Percentiles rank a stretch among this genome's conserved stretches.
Conservation (phyloP, 2,888 invertebrate genomes). For the Ecliptopera silaceata region DNA sequence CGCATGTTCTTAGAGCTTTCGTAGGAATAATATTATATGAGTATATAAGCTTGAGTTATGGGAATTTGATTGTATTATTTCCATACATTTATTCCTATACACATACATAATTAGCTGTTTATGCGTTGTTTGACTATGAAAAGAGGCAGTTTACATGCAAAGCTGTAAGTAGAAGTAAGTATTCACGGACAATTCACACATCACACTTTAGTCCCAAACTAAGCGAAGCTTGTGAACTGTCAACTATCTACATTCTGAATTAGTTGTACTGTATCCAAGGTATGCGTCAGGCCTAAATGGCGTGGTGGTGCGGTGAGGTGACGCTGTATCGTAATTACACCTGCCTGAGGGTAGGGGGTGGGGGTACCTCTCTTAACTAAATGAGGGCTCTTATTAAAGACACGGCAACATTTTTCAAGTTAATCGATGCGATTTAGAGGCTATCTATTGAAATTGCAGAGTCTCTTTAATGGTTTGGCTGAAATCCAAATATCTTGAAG, state of each 20-base stretch:
- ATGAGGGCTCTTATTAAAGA: slow-evolving; percentile 38
- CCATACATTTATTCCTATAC: too few relatives aligned
- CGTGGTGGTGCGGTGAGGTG: slow-evolving; percentile 28
- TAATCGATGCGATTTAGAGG: slow-evolving; percentile 34
- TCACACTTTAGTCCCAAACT: too few relatives aligned
- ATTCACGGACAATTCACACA: too few relatives aligned
- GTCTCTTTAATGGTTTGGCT: slow-evolving; percentile 24
- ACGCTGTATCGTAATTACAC: slow-evolving; percentile 38
- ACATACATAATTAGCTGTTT: too few relatives aligned
- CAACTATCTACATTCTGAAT: slow-evolving; percentile 19
- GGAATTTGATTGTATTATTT: too few relatives aligned
- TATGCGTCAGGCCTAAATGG: slow-evolving; percentile 32
- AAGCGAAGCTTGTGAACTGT: not conserved
- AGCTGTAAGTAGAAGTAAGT: too few relatives aligned
- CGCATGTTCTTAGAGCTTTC: too few relatives aligned
- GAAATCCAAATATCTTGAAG: slow-evolving; percentile 17
- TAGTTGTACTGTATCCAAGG: slow-evolving; percentile 24
- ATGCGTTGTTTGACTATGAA: not conserved
- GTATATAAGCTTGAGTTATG: too few relatives aligned
- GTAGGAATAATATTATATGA: too few relatives aligned
- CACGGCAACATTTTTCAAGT: slow-evolving; percentile 37
- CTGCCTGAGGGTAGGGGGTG: slow-evolving; percentile 20
- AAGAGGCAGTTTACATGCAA: too few relatives aligned
- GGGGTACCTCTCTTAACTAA: slow-evolving; percentile 33
- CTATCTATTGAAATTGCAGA: slow-evolving; percentile 30